Base-by-base conservation (phyloP, 2,113 vertebrate species). In the Heterochromis multidens region DNA sequence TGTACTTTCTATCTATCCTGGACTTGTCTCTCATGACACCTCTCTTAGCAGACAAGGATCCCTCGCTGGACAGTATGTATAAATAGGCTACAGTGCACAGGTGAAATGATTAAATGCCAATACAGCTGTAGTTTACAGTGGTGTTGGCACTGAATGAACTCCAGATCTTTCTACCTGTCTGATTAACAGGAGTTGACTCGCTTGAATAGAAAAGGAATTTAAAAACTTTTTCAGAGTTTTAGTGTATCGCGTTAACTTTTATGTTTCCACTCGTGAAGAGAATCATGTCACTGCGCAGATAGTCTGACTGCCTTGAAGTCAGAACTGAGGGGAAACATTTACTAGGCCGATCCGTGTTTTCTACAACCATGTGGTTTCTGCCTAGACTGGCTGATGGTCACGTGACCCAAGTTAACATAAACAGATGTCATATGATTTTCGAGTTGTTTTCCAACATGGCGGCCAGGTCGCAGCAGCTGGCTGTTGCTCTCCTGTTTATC, bases 361-460 rank as follows among this genome's bases (percentile, higher is more conserved):
- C 63, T 7, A 5, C 25, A 10, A 9, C 54, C 37, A 52, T n/a
- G 33, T 33, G 61, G 46, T 37, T 43, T 12, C 35, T 5, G 2
- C n/a, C 1, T 12, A 2, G 49, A 23, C 1, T 23, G 65, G 4
- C 2, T 6, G 49, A 0, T 19, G 3, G 13, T 85, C 94, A 94
- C 80, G 83, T 95, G 92, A 90, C 60, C 9, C 1, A 1, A 1
- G 0, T 8, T 1, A 6, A 80, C 4, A 62, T 84, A 91, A 90
- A 90, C 81, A 80, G 7, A 7, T 7, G 79, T 95, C 93, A 95
- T 12, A 67, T 95, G 95, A 95, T 35, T 21, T 4, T 1, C 0
- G 2, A 2, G 3, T 17, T 1, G 2, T 16, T 88, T 14, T 77
- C 77, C 82, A 91, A 87, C 81, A 94, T 95, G 92, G 91, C 88